A percentile compares a stretch with the other conserved stretches of the same genome.
These are phyloP conservation scores for Emydura subglobosa DNA, from an alignment of 2,113 vertebrate species.

Conservation along the genomic window DNA sequence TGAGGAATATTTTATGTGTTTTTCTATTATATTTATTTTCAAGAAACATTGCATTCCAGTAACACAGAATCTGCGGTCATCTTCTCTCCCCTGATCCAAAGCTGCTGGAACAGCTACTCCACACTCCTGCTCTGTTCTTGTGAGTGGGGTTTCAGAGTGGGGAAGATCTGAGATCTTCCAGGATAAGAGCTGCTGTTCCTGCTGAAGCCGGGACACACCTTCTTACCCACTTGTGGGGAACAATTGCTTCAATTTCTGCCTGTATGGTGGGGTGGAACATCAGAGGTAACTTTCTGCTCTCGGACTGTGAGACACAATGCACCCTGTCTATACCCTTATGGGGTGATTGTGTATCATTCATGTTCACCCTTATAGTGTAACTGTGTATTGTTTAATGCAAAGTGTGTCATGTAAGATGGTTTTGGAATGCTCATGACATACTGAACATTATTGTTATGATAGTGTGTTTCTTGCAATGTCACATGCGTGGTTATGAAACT, in stretches of 20 bases:
- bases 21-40: not conserved
- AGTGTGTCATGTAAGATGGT: too few species aligned
- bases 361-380: too few species aligned
- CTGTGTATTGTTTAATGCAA: too few species aligned
- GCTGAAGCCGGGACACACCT: not conserved
- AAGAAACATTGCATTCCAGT: not conserved
- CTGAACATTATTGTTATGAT: too few species aligned
- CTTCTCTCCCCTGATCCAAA: not conserved
- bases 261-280: not conserved
- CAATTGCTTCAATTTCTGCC: not conserved
- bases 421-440: too few species aligned
- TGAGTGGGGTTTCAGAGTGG: too few species aligned
- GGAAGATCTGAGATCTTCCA: not conserved
- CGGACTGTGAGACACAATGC: too few species aligned
- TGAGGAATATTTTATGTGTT: not conserved
- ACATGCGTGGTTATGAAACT: too few species aligned
- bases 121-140: not conserved
- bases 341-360: too few species aligned
- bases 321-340: too few species aligned
- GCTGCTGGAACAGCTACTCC: not conserved
- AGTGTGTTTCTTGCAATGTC: too few species aligned
- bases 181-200: not conserved
- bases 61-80: not conserved
- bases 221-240: not conserved
- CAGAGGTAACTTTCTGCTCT: not conserved